Conservation (phyloP, 2,113 vertebrate genomes). For the Dasypus novemcinctus region DNA sequence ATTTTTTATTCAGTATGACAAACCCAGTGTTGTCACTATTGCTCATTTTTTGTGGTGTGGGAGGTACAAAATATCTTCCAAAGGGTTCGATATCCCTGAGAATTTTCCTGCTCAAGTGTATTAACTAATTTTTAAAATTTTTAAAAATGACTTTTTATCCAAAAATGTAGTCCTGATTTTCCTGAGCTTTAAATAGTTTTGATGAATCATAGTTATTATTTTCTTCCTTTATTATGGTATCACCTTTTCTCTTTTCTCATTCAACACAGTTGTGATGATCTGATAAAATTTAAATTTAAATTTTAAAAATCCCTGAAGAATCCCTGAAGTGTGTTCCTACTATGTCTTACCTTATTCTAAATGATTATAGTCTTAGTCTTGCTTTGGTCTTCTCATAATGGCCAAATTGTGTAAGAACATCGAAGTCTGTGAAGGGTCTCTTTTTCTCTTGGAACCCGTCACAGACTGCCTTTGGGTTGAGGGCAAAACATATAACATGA, state of each 20-base stretch:
- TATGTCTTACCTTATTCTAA: neutral
- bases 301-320: no score
- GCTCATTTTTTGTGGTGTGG: neutral
- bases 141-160: neutral
- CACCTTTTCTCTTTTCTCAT: neutral
- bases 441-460: neutral
- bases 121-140: neutral
- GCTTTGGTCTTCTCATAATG: neutral
- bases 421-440: neutral
- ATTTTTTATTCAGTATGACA: neutral
- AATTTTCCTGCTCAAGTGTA: neutral
- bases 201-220: neutral
- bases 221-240: neutral
- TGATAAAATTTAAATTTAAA: no score
- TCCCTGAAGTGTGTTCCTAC: neutral
- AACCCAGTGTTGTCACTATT: neutral
- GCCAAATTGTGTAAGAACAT: neutral
- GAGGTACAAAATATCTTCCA: neutral
- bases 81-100: neutral
- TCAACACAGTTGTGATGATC: neutral
- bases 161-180: neutral
- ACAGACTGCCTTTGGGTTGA: neutral
- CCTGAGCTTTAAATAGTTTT: neutral
- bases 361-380: neutral
- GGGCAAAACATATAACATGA: neutral